A percentile compares a stretch with the other conserved stretches of the same genome.
phyloP scores from a whole-genome alignment of 2,888 invertebrate species.

The Deroplatys truncata region DNA sequence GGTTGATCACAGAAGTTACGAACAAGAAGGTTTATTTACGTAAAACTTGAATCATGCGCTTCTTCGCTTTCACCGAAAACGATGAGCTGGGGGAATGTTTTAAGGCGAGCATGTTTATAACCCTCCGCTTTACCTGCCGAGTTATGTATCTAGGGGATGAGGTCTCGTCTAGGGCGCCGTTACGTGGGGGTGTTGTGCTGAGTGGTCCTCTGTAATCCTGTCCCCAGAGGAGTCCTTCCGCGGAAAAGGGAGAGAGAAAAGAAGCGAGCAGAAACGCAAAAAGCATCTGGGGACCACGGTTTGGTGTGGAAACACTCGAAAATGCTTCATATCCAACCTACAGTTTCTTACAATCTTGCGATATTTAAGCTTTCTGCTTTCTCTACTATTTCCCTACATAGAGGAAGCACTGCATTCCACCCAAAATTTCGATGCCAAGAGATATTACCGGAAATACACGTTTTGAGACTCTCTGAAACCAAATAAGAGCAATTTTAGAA shows the following conservation, averaged over 20 bases:
- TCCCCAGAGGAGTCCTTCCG: neutral
- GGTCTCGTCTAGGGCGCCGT: neutral
- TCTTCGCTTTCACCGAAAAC: neutral
- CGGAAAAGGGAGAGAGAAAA: neutral
- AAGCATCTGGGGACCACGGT: neutral
- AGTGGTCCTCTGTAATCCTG: neutral
- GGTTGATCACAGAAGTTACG: neutral
- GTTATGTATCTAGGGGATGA: neutral
- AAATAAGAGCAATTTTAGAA: too few species aligned
- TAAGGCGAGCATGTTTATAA: neutral
- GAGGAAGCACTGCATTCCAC: too few species aligned
- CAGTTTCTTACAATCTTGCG: too few species aligned
- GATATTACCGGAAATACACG: too few species aligned
- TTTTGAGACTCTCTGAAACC: too few species aligned
- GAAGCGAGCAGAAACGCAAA: neutral
- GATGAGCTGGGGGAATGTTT: neutral
- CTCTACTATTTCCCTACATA: too few species aligned
- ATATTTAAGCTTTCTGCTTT: too few species aligned
- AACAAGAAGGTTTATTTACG: neutral
- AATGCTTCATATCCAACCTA: too few species aligned
- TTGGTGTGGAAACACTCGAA: neutral
- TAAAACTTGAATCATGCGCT: neutral
- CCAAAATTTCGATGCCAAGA: too few species aligned
- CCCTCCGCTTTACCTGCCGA: neutral
- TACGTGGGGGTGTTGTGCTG: neutral